Conservation (phyloP, 2,797 vertebrate genomes). For the Esox masquinongy region DNA sequence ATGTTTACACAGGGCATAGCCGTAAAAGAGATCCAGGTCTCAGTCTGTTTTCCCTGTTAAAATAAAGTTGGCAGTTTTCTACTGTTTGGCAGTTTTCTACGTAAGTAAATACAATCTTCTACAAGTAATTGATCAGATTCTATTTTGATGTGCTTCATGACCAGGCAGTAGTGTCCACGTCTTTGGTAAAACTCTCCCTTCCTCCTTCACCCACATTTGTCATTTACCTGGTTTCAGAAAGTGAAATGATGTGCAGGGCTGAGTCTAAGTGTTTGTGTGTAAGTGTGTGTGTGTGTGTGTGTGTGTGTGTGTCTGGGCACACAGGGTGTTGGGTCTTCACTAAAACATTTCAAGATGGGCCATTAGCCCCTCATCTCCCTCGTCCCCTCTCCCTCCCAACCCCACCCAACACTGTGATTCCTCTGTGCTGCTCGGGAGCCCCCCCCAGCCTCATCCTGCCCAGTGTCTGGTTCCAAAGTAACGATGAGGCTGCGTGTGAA, state of each 20-base stretch:
- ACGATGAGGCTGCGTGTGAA: conserved; percentile 95
- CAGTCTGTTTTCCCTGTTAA: too few relatives aligned
- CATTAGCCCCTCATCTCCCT: conserved; percentile 62
- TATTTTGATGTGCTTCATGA: not conserved
- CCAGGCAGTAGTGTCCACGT: not conserved
- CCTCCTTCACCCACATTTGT: conserved; percentile 27
- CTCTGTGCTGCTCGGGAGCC: conserved; percentile 66
- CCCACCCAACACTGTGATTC: conserved; percentile 66
- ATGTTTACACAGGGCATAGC: too few relatives aligned
- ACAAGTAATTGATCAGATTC: not conserved
- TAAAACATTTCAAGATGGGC: conserved; percentile 85
- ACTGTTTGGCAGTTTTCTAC: too few relatives aligned
- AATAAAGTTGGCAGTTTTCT: too few relatives aligned
- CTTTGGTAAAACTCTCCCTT: not conserved
- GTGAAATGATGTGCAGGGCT: conserved; percentile 64
- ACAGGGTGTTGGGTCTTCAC: conserved; percentile 53
- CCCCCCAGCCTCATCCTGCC: conserved; percentile 76
- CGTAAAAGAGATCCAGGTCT: too few relatives aligned
- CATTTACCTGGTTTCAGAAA: conserved; percentile 66
- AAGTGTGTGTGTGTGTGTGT: conserved; percentile 45
- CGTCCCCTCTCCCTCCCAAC: not conserved
- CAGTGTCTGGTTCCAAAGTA: conserved; percentile 92
- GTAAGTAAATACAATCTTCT: not conserved
- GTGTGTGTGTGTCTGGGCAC: conserved; percentile 45
- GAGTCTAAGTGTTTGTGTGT: conserved; percentile 22